Evolutionary conservation across 2,113 vertebrate species (phyloP), one percentile per base, ranked within the genome.

Genomic region (Hystrix cristata): DNA sequence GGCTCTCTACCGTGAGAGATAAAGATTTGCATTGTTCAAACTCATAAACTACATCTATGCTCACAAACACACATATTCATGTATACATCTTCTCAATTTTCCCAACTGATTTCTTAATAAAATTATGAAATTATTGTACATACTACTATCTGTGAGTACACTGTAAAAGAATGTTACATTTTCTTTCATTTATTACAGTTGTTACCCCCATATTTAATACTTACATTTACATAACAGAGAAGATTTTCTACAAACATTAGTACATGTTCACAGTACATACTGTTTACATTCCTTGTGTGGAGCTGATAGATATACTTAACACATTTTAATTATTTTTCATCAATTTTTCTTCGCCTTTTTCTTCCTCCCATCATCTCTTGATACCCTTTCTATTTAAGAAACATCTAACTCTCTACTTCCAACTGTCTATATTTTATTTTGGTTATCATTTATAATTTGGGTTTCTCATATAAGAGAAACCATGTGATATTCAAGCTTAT

Each of bases 151-250:
- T 62, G 14, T 55, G 34, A 64, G 3, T 27, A 86, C 21, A 76
- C 57, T 86, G 6, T n/a, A 67, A 92, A n/a, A 55, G 18, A 72
- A 85, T 65, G 84, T 57, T 14, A 23, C 9, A 76, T 69, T 94
- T 72, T 0, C 3, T 91, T 80, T 62, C 21, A 81, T 31, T 3
- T 86, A 7, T 69, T 72, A 43, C 19, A 71, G 16, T 72, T 95
- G 53, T 65, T 86, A 86, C 55, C 21, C 16, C 18, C 53, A 55
- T 34, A 86, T 23, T 81, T 48, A 85, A 55, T 89, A 55, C 23
- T 67, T 92, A 7, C 4, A 71, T 91, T 87, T 91, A 31, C 59
- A 67, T 94, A 84, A 69, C 67, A 94, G 19, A 3, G 27, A 87
- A 83, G 29, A 62, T 69, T 89, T 91, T 76, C 43, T 90, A 67